A percentile compares a stretch with the other conserved stretches of the same genome.
These are phyloP conservation scores for Leptinotarsa rubiginosa DNA, from an alignment of 2,888 invertebrate species.

Conservation along the genomic window DNA sequence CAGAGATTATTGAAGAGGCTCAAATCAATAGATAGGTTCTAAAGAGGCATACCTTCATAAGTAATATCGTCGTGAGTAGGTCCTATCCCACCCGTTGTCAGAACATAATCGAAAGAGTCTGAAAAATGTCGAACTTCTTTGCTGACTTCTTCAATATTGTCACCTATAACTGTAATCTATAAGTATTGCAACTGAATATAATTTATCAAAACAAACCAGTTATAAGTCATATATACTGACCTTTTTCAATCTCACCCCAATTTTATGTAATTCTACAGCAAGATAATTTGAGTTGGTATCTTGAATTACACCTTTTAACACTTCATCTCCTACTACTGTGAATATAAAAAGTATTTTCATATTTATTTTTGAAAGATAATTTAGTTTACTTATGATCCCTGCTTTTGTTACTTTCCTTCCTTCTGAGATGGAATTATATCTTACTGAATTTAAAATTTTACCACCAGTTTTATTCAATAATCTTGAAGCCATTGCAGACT, in stretches of 20 bases:
- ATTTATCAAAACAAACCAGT: constrained; percentile 17
- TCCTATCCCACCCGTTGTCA: constrained; percentile 83
- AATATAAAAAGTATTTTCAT: constrained; percentile 35
- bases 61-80: constrained; percentile 85
- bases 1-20: too few relatives aligned
- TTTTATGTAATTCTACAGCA: constrained; percentile 71
- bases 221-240: constrained; percentile 55
- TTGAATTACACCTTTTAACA: constrained; percentile 76
- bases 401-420: constrained; percentile 48
- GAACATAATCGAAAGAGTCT: constrained; percentile 72
- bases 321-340: constrained; percentile 81
- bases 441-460: background rate
- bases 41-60: constrained; percentile 70
- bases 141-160: constrained; percentile 74
- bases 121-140: constrained; percentile 74
- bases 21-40: background rate
- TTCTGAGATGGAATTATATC: background rate
- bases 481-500: background rate
- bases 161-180: constrained; percentile 76
- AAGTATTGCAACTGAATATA: constrained; percentile 36
- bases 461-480: background rate
- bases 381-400: constrained; percentile 55
- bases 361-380: background rate
- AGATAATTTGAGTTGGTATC: constrained; percentile 79
- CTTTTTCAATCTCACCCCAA: constrained; percentile 74